phyloP scores from a whole-genome alignment of 2,797 vertebrate genomes.

The Catharus ustulatus region DNA sequence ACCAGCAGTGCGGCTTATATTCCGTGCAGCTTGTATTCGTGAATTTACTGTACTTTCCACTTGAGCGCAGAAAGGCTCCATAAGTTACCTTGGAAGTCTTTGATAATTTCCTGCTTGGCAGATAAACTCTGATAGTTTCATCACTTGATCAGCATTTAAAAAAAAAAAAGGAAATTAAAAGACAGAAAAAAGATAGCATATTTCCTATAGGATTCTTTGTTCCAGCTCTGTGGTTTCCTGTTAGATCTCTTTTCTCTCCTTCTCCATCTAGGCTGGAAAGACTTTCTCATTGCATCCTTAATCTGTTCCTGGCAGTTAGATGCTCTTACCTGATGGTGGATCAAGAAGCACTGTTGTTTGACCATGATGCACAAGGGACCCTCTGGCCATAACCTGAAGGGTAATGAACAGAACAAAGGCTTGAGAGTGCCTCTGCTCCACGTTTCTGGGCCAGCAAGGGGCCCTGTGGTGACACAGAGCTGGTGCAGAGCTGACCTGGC shows the following conservation, averaged over 20 bases:
- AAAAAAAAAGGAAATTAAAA: neutral
- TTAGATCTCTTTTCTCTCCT: neutral
- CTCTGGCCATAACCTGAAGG: conserved; percentile 58
- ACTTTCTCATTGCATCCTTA: neutral
- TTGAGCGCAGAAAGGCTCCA: neutral
- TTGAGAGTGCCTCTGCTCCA: neutral
- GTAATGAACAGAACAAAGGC: neutral
- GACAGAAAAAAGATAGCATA: neutral
- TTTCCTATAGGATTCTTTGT: neutral
- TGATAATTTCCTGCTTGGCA: neutral
- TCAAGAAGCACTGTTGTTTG: conserved; percentile 27
- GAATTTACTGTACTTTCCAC: no score
- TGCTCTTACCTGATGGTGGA: conserved; percentile 6
- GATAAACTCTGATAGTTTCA: neutral
- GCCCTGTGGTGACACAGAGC: neutral
- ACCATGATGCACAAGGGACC: conserved; percentile 39
- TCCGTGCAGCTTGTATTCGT: no score
- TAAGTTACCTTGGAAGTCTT: neutral
- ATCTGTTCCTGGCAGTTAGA: neutral
- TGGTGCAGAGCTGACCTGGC: accelerated
- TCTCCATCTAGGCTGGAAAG: neutral
- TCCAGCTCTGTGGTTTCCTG: neutral
- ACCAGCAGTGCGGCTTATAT: no score
- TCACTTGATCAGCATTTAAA: neutral
- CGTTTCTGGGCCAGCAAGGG: neutral